These are phyloP conservation scores for Laticauda colubrina DNA, from an alignment of 2,113 vertebrate genomes.

Conservation along the genomic window DNA sequence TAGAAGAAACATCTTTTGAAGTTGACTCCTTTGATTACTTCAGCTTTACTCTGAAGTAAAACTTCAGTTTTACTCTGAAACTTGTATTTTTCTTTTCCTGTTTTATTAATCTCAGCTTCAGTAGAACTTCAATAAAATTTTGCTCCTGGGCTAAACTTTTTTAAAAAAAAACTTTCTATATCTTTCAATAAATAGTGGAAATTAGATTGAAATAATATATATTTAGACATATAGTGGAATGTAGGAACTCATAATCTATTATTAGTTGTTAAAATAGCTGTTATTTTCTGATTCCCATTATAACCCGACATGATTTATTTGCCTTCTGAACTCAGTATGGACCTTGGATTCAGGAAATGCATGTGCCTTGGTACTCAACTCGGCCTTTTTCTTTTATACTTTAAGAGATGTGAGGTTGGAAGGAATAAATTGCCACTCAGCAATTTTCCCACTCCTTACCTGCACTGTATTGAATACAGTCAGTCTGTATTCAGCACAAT, in stretches of 20 bases:
- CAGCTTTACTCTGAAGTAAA: neutral
- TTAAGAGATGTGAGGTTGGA: neutral
- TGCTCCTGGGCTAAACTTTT: neutral
- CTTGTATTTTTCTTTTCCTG: neutral
- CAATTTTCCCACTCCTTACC: neutral
- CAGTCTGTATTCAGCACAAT: too few species aligned
- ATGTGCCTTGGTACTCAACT: rapidly evolving
- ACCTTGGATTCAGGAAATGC: neutral
- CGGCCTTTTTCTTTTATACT: neutral
- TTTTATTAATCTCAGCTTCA: neutral
- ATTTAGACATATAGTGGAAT: neutral
- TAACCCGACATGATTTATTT: neutral
- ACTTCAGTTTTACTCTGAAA: neutral
- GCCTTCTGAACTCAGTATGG: neutral
- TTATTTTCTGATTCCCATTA: neutral
- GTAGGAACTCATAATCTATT: neutral
- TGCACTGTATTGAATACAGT: neutral
- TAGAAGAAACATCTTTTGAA: neutral
- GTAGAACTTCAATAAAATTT: neutral
- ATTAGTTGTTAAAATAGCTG: neutral
- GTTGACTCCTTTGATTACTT: neutral
- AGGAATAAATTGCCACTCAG: neutral
- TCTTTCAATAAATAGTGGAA: neutral
- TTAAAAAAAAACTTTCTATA: neutral
- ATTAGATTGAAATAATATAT: neutral